Evolutionary conservation across 2,113 vertebrate genomes (phyloP).

Genomic region (Gnathonemus echidnorhynchus): DNA sequence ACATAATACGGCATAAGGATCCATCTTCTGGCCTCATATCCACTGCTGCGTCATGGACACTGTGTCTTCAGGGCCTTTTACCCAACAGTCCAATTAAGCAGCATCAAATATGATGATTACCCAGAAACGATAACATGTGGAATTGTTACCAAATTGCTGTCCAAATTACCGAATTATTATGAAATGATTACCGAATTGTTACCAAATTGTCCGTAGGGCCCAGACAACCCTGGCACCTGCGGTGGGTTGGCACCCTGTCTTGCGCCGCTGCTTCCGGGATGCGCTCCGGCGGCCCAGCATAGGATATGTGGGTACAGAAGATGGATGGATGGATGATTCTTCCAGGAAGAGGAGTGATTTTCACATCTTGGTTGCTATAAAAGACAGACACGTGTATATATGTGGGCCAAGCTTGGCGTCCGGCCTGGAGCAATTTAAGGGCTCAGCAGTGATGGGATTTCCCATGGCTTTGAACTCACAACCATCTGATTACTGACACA

Average conservation of each 20-base stretch:
- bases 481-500: neutral
- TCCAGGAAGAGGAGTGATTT: neutral
- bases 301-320: neutral
- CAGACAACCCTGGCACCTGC: neutral
- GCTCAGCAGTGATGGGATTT: neutral
- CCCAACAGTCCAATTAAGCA: neutral
- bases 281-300: neutral
- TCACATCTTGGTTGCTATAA: neutral
- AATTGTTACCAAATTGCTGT: no score
- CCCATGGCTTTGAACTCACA: neutral
- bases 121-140: neutral
- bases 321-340: neutral
- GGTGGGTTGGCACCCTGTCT: neutral
- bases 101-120: neutral
- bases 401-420: neutral
- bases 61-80: neutral
- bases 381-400: neutral
- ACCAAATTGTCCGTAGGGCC: neutral
- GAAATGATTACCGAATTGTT: no score
- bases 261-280: neutral
- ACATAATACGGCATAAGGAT: no score
- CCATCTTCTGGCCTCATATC: neutral
- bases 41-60: neutral
- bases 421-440: neutral
- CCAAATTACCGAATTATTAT: no score